Evolutionary conservation across 2,797 vertebrate genomes (phyloP), one percentile per base, ranked within the genome.

Genomic region (Furcifer pardalis): DNA sequence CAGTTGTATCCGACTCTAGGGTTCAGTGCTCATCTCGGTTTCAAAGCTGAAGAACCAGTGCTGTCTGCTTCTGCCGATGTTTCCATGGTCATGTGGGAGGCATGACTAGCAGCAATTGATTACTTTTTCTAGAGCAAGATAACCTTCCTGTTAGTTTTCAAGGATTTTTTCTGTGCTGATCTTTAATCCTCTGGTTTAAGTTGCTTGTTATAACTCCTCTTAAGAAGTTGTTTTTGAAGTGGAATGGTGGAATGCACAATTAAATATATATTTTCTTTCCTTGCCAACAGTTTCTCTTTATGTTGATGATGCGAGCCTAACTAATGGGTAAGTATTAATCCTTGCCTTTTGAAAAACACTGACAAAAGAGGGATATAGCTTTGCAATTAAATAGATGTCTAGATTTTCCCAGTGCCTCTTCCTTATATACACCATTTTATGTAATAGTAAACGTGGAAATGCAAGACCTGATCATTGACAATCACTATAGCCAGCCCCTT

Each of bases 261-360:
- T 5, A 75, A 25, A 75, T 30, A 12, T 23, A 1, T 32, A 10
- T 25, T 7, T 2, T 79, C 83, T 86, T 4, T 25, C 65, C 23
- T 1, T 79, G 1, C 77, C 89, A 90, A 88, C 81, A 46, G 81
- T 92, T 52, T 82, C 82, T 5, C 85, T 85, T 46, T 94, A 90
- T 6, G 32, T 85, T 46, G 90, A 88, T 1, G 87, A 52, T 63
- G 71, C 52, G 74, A 86, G 69, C 52, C 62, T 93, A 65, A 1
- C 82, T 42, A 89, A 90, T 1, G 69, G 92, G 93, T 94, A 89
- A 93, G 93, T 85, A 0, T 2, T 12, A 0, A 2, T 59, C 46
- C 23, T 85, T 75, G n/a, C 40, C 30, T 5, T 9, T 60, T 23
- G 27, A n/a, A 15, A 44, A 56, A 25, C 19, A 8, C 25, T 21